Evolutionary conservation across 53 echinoderm and acorn worm species (phyloP), one percentile per base, ranked within the genome.

Genomic region (Paracentrotus lividus): DNA sequence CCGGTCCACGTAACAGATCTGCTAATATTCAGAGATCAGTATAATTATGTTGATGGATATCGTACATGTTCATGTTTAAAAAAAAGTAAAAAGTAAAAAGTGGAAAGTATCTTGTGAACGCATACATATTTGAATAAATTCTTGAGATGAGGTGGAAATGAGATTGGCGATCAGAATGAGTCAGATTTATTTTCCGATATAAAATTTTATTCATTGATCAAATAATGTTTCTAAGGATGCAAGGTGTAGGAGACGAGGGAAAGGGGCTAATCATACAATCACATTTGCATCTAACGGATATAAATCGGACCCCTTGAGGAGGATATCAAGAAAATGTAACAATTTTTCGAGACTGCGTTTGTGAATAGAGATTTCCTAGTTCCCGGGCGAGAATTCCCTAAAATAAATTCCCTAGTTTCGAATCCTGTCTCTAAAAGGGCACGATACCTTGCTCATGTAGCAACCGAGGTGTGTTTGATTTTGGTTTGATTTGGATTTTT

Each of bases 361-460:
- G 64, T 27, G 64, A 75, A 38, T 21, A 75, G 40, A 40, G 75
- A 38, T 21, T 81, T 81, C 81, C 81, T 81, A 47, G 47, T 47
- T 81, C 47, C 38, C 21, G 77, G 42, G 4, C 77, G 42, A 77
- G 77, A 77, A 10, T 81, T 81, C 81, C 47, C 47, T 81, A 45
- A 43, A 47, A n/a, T n/a, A n/a, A 81, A 81, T 45, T 26, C 47
- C 47, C 81, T 26, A 47, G n/a, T 81, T 81, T 81, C 81, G 81
- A 81, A 45, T 81, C 81, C 43, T 45, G 43, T 44, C 47, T 44
- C 24, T 81, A 42, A 18, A 81, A n/a, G 44, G 45, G n/a, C 47
- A n/a, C n/a, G 42, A 75, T 75, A 75, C 16, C 27, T 75, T 38
- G 40, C 42, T 38, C n/a, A n/a, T n/a, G n/a, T n/a, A n/a, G n/a